Evolutionary conservation across 1,140 invertebrate genomes (phyloP), one percentile per base, ranked within the genome.

Genomic region (Melipona quadrifasciata): DNA sequence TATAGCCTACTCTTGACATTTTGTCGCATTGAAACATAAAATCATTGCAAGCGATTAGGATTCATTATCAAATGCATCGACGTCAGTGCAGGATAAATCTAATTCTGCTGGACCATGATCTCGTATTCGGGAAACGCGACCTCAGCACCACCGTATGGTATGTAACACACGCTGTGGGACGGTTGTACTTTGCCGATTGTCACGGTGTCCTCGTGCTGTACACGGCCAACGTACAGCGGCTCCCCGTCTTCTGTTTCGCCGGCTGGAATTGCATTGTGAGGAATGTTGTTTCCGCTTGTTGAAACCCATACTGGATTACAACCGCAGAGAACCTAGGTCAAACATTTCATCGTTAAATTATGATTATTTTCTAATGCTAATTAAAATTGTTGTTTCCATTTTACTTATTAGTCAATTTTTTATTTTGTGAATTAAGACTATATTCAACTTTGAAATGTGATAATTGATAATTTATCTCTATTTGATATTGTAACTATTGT

Each of bases 201-300:
- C 61, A 97, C 77, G 70, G 95, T 95, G 71, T 96, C 96, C 81
- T 97, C 96, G 88, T 97, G 96, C 27, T 95, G 93, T 1, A 96
- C 96, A 75, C 96, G 95, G 24, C 97, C 97, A 39, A 97, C 93
- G 90, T 95, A 97, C 0, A 98, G 94, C 1, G 97, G 95, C 90
- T 98, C 97, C 1, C 97, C 97, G 34, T 97, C 96, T 88, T 97
- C 96, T 17, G 96, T 96, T 90, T 97, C 95, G 16, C 97, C 97
- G 53, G 95, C 97, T 11, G 96, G 96, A 84, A 97, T 93, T 2
- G 97, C 97, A 71, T 96, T 96, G 17, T 96, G 95, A 34, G 97
- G 97, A 86, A 98, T 95, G 88, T 96, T 95, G 8, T 95, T 96
- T 57, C 96, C 96, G 64, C 92, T 95, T 0, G 95, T 94, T 31